A percentile compares a stretch with the other conserved stretches of the same genome.
Conservation (phyloP, 2,797 vertebrate species). For the Rhyacichthys aspro region DNA sequence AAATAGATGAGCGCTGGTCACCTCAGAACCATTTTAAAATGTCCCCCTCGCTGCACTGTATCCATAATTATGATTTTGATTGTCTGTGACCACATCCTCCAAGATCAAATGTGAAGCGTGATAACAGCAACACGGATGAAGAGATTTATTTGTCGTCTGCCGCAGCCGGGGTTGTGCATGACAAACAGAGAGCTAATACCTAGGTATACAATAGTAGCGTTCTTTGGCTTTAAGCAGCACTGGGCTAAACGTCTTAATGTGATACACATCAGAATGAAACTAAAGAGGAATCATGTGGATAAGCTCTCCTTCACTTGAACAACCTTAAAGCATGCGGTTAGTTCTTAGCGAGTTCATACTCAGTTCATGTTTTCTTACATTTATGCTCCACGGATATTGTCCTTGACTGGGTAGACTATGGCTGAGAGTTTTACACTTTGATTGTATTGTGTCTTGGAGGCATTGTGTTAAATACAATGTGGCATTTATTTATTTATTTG, state of each 20-base stretch:
- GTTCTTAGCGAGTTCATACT: no score
- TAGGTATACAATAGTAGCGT: constrained; percentile 27
- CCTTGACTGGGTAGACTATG: no score
- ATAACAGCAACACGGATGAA: constrained; percentile 58
- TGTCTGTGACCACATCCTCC: constrained; percentile 73
- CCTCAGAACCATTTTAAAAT: constrained; percentile 77
- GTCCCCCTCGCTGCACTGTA: constrained; percentile 65
- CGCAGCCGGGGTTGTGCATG: constrained; percentile 58
- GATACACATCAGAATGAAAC: background rate
- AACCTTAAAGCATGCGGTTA: no score
- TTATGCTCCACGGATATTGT: no score
- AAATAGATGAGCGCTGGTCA: constrained; percentile 82
- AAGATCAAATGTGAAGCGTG: constrained; percentile 69
- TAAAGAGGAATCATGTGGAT: constrained; percentile 5
- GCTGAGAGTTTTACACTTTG: no score
- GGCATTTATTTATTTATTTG: no score
- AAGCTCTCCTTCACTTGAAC: no score
- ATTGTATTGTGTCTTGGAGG: no score
- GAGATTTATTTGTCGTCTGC: constrained; percentile 70
- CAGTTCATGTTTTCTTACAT: no score
- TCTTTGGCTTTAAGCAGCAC: constrained; percentile 13
- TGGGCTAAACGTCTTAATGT: background rate
- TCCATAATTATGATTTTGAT: constrained; percentile 81
- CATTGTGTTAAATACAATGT: no score
- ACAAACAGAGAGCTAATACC: constrained; percentile 64